Evolutionary conservation across 2,888 invertebrate genomes (phyloP), one percentile per base, ranked within the genome.

Genomic region (Lasioglossum leucozonium): DNA sequence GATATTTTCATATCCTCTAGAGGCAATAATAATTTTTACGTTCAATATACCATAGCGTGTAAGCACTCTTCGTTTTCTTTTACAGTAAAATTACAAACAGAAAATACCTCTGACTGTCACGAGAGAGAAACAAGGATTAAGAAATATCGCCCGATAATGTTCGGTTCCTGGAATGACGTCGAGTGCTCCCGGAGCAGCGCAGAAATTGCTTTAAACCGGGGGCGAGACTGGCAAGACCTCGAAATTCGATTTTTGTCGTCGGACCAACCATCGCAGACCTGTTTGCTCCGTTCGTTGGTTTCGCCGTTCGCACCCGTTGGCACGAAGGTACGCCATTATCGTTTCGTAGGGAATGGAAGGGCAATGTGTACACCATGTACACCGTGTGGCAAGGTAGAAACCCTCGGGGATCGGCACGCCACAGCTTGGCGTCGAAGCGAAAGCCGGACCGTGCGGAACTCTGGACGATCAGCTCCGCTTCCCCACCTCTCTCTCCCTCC

Each of bases 271-370:
- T 22, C 51, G 51, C 30, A 62, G n/a, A 62, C 30, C 30, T 62
- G 40, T 72, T 34, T 47, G 16, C 67, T 26, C 58, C 69, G 18
- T 58, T 51, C 55, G 44, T 75, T n/a, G 47, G 51, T 51, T 51
- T 51, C 51, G 51, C 51, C 3, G 51, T 51, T 62, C 16, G 58
- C 30, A 62, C 58, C 58, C 51, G 16, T 6, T 16, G 16, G 22
- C 74, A 81, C 76, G 69, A 74, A 82, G 78, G 80, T 84, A 74
- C 84, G 80, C 87, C 83, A 91, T 90, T 90, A 90, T 81, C 82
- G 79, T 86, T 81, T 85, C 82, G 77, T 72, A 72, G 82, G 30
- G 82, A 84, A 86, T 81, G 89, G 84, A 86, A 87, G 87, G 87
- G 80, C 84, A 30, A 65, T 87, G 71, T 80, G 84, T 86, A 81